Conservation (phyloP, 2,888 invertebrate species). For the Selenia dentaria region DNA sequence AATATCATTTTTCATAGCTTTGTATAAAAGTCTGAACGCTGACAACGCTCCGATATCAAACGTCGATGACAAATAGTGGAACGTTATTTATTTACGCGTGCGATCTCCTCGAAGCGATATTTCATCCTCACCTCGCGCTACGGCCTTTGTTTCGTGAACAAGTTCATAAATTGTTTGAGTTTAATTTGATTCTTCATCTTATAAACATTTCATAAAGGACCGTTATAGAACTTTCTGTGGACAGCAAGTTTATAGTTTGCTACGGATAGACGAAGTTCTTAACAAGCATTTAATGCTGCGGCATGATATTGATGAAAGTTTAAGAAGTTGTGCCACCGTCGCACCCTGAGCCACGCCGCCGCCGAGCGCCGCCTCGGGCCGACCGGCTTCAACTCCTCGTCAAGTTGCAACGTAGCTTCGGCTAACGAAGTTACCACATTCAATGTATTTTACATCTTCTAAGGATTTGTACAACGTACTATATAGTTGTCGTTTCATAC, state of each 20-base stretch:
- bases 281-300: not conserved
- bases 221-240: too few relatives aligned
- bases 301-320: slow-evolving; percentile 1
- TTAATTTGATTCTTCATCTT: too few relatives aligned
- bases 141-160: not conserved
- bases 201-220: too few relatives aligned
- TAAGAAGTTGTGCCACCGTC: not conserved
- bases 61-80: slow-evolving; percentile 11
- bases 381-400: too few relatives aligned
- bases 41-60: slow-evolving; percentile 6
- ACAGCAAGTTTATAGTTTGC: not conserved
- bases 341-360: not conserved
- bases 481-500: too few relatives aligned
- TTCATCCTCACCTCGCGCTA: too few relatives aligned
- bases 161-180: too few relatives aligned
- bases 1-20: slow-evolving; percentile 12
- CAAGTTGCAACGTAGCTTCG: too few relatives aligned
- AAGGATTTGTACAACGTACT: too few relatives aligned
- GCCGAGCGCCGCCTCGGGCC: too few relatives aligned
- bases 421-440: too few relatives aligned
- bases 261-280: not conserved
- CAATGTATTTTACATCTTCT: too few relatives aligned
- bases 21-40: not conserved
- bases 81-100: slow-evolving; percentile 2
- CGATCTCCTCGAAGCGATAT: not conserved